A percentile compares a stretch with the other conserved stretches of the same genome.
Evolutionary conservation across 1,140 invertebrate genomes (phyloP).

Genomic region (Tetramorium alpestre): DNA sequence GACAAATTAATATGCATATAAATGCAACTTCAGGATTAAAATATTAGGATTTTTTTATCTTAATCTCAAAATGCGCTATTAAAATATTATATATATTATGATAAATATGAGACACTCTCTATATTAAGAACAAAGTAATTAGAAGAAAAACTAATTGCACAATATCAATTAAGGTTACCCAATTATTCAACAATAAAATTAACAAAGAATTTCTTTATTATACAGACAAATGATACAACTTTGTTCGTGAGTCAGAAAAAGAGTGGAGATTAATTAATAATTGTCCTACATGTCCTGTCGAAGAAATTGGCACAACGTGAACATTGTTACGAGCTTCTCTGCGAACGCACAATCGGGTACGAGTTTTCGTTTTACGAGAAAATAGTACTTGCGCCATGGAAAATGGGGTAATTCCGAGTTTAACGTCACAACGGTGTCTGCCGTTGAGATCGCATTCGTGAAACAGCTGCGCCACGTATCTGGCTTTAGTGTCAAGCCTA

Average conservation of each 20-base stretch:
- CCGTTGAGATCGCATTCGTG: constrained; percentile 11
- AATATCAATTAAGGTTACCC: background rate
- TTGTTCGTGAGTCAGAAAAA: background rate
- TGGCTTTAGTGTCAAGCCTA: constrained; percentile 10
- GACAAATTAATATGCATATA: background rate
- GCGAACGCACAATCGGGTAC: background rate
- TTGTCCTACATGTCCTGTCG: background rate
- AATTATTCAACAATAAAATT: background rate
- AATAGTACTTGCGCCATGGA: background rate
- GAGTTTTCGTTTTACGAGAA: constrained; percentile 17
- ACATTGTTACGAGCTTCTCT: background rate
- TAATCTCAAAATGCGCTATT: background rate
- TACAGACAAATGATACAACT: background rate
- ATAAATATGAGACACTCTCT: background rate
- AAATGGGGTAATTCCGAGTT: constrained; percentile 5
- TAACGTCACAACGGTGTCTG: background rate
- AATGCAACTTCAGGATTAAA: too few relatives aligned
- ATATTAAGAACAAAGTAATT: background rate
- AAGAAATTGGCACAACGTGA: background rate
- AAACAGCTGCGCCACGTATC: constrained; percentile 15
- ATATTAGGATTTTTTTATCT: background rate
- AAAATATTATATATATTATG: background rate
- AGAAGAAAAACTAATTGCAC: background rate
- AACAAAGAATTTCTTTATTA: background rate
- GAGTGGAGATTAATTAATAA: background rate